phyloP scores from a whole-genome alignment of 2,113 vertebrate species.

The Dascyllus trimaculatus region DNA sequence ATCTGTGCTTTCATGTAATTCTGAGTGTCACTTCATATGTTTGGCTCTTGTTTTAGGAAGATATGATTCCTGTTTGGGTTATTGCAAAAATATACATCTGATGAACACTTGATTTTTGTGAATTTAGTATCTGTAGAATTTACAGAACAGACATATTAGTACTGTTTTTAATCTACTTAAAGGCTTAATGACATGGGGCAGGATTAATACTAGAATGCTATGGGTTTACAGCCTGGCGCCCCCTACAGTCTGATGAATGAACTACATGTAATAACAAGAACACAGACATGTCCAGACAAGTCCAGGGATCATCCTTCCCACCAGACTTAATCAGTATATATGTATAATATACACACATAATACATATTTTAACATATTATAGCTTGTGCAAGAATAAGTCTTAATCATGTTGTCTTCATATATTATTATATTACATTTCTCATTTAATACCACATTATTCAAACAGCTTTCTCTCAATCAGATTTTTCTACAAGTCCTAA shows the following conservation, averaged over 20 bases:
- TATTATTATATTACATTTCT: neutral
- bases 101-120: too few relatives aligned
- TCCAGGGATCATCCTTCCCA: neutral
- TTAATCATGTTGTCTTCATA: neutral
- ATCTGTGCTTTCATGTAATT: too few relatives aligned
- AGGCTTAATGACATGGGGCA: too few relatives aligned
- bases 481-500: neutral
- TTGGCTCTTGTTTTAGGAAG: too few relatives aligned
- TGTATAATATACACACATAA: fast-evolving
- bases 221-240: neutral
- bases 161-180: too few relatives aligned
- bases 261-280: neutral
- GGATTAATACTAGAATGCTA: too few relatives aligned
- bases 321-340: neutral
- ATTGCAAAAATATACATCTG: too few relatives aligned
- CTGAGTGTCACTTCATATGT: too few relatives aligned
- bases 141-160: too few relatives aligned
- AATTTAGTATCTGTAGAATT: too few relatives aligned
- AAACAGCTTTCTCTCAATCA: neutral
- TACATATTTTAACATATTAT: neutral
- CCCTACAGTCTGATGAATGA: conserved; percentile 41
- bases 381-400: neutral
- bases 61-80: too few relatives aligned
- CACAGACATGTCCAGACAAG: conserved; percentile 69
- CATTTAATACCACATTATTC: neutral